Evolutionary conservation across 2,113 vertebrate species (phyloP).

Genomic region (Butastur rufipennis): DNA sequence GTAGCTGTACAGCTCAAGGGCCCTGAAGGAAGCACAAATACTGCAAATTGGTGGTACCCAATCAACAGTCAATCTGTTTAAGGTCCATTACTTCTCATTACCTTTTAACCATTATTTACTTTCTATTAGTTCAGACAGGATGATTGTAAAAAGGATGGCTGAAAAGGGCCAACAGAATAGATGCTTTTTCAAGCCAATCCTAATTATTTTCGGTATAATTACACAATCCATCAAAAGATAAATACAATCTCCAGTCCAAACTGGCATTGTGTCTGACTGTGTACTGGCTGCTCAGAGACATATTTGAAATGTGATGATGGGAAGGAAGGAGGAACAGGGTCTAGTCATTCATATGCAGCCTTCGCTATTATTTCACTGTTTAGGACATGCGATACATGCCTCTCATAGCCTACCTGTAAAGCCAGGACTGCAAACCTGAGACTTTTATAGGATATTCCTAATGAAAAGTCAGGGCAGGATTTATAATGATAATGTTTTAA

Average conservation of each 20-base stretch:
- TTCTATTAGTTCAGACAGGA: conserved; percentile 44
- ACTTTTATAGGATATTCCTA: not conserved
- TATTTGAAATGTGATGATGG: not conserved
- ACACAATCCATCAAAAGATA: conserved; percentile 28
- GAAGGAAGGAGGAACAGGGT: not conserved
- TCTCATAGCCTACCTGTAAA: not conserved
- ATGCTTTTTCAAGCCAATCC: conserved; percentile 23
- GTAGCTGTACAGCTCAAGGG: conserved; percentile 77
- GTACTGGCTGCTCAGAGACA: not conserved
- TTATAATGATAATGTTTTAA: not conserved
- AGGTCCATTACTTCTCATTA: conserved; percentile 58
- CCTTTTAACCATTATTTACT: conserved; percentile 51
- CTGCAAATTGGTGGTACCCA: conserved; percentile 67
- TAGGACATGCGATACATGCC: not conserved
- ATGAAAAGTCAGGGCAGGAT: not conserved
- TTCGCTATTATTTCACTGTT: not conserved
- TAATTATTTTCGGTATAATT: conserved; percentile 57
- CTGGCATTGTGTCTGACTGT: conserved; percentile 5
- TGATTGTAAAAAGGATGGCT: conserved; percentile 25
- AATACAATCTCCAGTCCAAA: conserved; percentile 36
- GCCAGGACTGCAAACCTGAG: not conserved
- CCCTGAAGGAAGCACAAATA: conserved; percentile 60
- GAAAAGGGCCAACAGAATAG: conserved; percentile 13
- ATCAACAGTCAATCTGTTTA: conserved; percentile 66
- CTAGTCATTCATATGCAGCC: not conserved